Percentiles rank a stretch among this genome's conserved stretches.
Evolutionary conservation across 2,797 vertebrate species (phyloP).

Genomic region (Manis javanica): DNA sequence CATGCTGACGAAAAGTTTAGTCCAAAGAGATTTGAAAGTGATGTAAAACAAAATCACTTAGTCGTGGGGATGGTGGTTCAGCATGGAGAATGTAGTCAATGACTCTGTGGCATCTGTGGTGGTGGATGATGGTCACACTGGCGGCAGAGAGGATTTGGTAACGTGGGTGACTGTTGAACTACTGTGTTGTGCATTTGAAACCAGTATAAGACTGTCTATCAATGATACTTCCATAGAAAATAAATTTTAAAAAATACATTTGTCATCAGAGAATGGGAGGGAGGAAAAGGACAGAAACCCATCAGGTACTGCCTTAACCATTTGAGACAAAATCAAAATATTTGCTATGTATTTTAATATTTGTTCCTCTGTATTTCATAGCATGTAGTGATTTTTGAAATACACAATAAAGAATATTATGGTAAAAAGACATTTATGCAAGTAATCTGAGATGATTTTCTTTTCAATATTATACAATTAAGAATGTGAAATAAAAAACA

Average conservation of each 20-base stretch:
- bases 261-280: background rate
- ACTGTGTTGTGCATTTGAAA: no score
- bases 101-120: no score
- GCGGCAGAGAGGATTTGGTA: no score
- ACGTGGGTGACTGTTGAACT: no score
- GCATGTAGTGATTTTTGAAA: slow-evolving; percentile 25
- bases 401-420: background rate
- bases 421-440: slow-evolving; percentile 24
- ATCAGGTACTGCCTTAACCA: background rate
- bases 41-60: slow-evolving; percentile 55
- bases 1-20: slow-evolving; percentile 82
- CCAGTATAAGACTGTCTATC: no score
- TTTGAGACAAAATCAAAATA: background rate
- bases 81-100: no score
- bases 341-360: slow-evolving; percentile 54
- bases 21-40: slow-evolving; percentile 83
- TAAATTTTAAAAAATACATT: slow-evolving; percentile 14
- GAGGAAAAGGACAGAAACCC: slow-evolving; percentile 23
- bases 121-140: slow-evolving; percentile 68
- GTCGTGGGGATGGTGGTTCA: no score
- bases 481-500: slow-evolving; percentile 19
- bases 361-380: slow-evolving; percentile 24
- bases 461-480: slow-evolving; percentile 55
- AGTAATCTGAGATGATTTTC: slow-evolving; percentile 59
- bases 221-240: no score